Evolutionary conservation across 2,113 vertebrate genomes (phyloP), one percentile per base, ranked within the genome.

Genomic region (Amia ocellicauda): DNA sequence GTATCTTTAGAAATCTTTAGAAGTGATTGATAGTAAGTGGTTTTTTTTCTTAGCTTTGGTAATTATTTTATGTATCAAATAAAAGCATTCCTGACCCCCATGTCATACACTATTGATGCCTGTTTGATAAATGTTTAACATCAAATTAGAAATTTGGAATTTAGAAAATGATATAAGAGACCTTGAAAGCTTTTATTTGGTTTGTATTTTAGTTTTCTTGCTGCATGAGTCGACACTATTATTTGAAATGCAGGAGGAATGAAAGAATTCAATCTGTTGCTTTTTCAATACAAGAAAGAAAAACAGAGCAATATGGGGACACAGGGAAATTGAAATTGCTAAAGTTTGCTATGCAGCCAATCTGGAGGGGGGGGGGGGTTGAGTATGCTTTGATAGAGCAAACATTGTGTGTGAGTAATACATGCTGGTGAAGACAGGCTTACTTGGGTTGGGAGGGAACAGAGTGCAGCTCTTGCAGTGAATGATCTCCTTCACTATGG

Each of bases 401-500:
- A 36, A 36, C n/a, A n/a, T n/a, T n/a, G n/a, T n/a, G n/a, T n/a
- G n/a, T n/a, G n/a, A n/a, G n/a, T n/a, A n/a, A n/a, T n/a, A n/a
- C n/a, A n/a, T n/a, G n/a, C n/a, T n/a, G 31, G 22, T 9, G 26
- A 14, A 10, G 16, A 24, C 1, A 16, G 63, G 88, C 78, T 93
- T 91, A 98, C 94, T 95, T 76, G 94, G 94, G 80, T 97, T 97
- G 3, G 96, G 91, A 2, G 95, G 96, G 69, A 98, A 98, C 63
- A 98, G 91, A 0, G 94, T 98, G 85, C 95, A 98, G 87, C 84
- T 97, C 79, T 95, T 95, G 91, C 94, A 98, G 83, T 98, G 96
- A 73, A 98, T 96, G 78, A 98, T 98, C 86, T 98, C 96, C 77
- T 98, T 98, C 17, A 90, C 79, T 3, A 94, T 83, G 0, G 94